These are phyloP conservation scores for Drosophila pseudoananassae DNA, from an alignment of 1,140 invertebrate genomes.

Conservation along the genomic window DNA sequence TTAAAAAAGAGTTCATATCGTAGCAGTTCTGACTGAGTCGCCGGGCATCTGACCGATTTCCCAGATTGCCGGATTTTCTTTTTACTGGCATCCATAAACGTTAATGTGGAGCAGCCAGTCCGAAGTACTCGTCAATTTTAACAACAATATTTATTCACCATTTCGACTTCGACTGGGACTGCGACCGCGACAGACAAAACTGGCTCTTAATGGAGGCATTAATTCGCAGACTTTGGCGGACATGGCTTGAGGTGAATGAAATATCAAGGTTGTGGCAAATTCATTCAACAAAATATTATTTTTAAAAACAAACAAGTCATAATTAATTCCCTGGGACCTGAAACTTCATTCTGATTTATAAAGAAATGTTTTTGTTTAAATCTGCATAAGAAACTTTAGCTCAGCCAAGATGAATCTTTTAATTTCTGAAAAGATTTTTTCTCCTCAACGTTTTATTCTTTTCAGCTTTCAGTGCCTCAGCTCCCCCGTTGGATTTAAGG, in stretches of 20 bases:
- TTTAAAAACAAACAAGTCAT: background rate
- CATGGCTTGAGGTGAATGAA: background rate
- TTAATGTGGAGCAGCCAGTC: conserved; percentile 43
- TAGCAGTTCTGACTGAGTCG: conserved; percentile 47
- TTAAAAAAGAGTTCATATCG: conserved; percentile 83
- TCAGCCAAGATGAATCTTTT: conserved; percentile 33
- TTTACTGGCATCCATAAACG: conserved; percentile 57
- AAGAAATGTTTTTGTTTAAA: conserved; percentile 21
- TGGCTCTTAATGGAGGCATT: conserved; percentile 43
- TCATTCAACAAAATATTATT: background rate
- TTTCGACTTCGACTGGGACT: conserved; percentile 47
- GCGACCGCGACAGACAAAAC: conserved; percentile 38
- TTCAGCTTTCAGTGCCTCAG: conserved; percentile 20
- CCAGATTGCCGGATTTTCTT: conserved; percentile 20
- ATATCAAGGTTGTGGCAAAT: background rate
- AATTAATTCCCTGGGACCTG: conserved; percentile 5
- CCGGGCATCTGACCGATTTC: conserved; percentile 21
- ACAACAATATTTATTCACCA: conserved; percentile 77
- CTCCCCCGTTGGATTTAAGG: conserved; percentile 18
- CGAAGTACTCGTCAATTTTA: conserved; percentile 76
- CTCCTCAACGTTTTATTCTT: conserved; percentile 13
- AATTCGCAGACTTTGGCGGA: conserved; percentile 34
- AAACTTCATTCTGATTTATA: conserved; percentile 19
- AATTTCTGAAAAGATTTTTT: conserved; percentile 3
- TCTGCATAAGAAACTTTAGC: conserved; percentile 59